Conservation (phyloP, 2,797 vertebrate genomes). For the Neoniphon sammara region DNA sequence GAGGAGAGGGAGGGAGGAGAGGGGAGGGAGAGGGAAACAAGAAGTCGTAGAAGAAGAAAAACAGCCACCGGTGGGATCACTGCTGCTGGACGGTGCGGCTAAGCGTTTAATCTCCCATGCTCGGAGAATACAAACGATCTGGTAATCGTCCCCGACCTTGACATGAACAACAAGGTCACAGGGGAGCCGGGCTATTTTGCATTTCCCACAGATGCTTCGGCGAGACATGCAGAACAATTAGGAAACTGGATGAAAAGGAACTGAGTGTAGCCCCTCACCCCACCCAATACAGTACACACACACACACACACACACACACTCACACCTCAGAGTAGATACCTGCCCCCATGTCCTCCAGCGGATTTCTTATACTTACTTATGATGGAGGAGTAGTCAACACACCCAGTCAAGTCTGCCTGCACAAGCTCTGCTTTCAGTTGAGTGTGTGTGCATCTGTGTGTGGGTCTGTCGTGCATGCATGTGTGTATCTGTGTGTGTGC, state of each 20-base stretch:
- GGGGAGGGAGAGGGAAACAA: slow-evolving; percentile 11
- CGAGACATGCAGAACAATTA: slow-evolving; percentile 79
- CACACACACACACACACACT: no score
- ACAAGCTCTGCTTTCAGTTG: neutral
- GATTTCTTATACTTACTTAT: slow-evolving; percentile 81
- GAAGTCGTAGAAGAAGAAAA: slow-evolving; percentile 42
- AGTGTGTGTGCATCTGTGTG: slow-evolving; percentile 11
- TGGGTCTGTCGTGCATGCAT: slow-evolving; percentile 7
- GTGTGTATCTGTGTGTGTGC: slow-evolving; percentile 24
- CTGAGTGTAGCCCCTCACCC: slow-evolving; percentile 32
- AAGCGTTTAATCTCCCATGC: slow-evolving; percentile 82
- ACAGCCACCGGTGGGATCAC: slow-evolving; percentile 51
- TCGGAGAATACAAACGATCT: slow-evolving; percentile 81
- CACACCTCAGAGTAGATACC: slow-evolving; percentile 45
- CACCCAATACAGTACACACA: no score
- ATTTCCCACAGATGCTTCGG: slow-evolving; percentile 72
- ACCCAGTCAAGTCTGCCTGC: slow-evolving; percentile 63
- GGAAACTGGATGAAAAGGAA: slow-evolving; percentile 74
- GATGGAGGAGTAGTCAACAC: slow-evolving; percentile 78
- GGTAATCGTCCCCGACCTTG: slow-evolving; percentile 83
- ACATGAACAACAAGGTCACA: slow-evolving; percentile 70
- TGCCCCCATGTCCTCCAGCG: slow-evolving; percentile 55
- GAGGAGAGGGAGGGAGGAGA: neutral
- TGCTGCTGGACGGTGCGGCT: slow-evolving; percentile 72
- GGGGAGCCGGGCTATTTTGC: slow-evolving; percentile 59